Conservation (phyloP, 2,888 invertebrate species). For the Mycalesis mineus region DNA sequence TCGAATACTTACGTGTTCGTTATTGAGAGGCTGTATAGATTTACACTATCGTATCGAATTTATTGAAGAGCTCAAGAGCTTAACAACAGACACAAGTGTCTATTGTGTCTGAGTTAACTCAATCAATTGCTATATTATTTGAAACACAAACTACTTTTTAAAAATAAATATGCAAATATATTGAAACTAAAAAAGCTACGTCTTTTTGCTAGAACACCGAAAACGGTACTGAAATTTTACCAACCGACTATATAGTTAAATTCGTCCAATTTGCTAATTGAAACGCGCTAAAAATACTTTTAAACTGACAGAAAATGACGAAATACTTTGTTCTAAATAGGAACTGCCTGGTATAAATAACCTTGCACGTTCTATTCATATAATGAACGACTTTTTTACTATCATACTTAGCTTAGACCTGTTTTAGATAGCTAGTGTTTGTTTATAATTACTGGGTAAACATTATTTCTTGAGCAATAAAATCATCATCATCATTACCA, state of each 20-base stretch:
- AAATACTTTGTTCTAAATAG: conserved; percentile 7
- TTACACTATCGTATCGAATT: not conserved
- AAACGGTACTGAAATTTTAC: not conserved
- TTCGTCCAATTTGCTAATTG: conserved; percentile 18
- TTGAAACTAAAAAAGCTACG: not conserved
- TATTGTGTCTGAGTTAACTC: too few relatives aligned
- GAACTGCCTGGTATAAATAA: conserved; percentile 1
- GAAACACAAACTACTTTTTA: too few relatives aligned
- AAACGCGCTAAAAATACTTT: conserved; percentile 21
- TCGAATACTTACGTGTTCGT: not conserved
- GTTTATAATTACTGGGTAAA: too few relatives aligned
- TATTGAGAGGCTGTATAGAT: not conserved
- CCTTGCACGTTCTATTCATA: not conserved
- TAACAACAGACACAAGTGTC: too few relatives aligned
- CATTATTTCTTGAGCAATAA: too few relatives aligned
- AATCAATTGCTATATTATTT: too few relatives aligned
- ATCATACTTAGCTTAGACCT: too few relatives aligned
- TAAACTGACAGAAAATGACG: conserved; percentile 9
- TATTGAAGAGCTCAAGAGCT: not conserved
- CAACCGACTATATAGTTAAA: not conserved
- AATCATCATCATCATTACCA: too few relatives aligned
- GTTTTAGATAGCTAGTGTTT: too few relatives aligned
- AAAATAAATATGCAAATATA: too few relatives aligned
- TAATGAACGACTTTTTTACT: not conserved
- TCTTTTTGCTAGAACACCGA: not conserved